These are phyloP conservation scores for Drosophila bifasciata DNA, from an alignment of 1,140 invertebrate genomes.

Conservation along the genomic window DNA sequence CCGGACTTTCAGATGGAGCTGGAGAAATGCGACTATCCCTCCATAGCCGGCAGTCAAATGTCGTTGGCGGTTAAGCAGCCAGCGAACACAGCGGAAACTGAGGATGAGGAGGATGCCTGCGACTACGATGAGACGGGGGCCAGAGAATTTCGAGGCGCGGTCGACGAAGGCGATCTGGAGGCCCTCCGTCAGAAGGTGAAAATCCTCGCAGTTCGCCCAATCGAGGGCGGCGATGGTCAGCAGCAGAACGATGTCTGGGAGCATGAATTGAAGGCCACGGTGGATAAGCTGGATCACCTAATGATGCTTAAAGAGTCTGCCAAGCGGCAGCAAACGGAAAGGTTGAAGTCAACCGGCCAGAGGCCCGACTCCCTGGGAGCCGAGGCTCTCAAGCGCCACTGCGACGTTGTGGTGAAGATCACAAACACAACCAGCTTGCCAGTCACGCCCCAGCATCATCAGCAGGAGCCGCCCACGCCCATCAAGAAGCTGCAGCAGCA, in stretches of 20 bases:
- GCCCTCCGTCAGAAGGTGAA: slow-evolving; percentile 86
- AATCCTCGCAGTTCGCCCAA: slow-evolving; percentile 86
- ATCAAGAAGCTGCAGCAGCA: slow-evolving; percentile 79
- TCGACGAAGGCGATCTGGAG: slow-evolving; percentile 74
- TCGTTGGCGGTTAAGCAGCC: slow-evolving; percentile 54
- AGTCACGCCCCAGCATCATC: slow-evolving; percentile 67
- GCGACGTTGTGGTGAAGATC: slow-evolving; percentile 51
- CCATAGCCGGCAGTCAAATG: slow-evolving; percentile 79
- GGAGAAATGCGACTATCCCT: slow-evolving; percentile 80
- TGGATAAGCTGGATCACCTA: slow-evolving; percentile 88
- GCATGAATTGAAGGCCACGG: slow-evolving; percentile 87
- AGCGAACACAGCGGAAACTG: slow-evolving; percentile 43
- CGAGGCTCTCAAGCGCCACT: slow-evolving; percentile 67
- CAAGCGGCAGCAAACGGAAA: slow-evolving; percentile 52
- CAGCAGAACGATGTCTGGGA: slow-evolving; percentile 87
- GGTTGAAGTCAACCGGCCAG: slow-evolving; percentile 47
- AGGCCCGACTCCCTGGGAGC: slow-evolving; percentile 75
- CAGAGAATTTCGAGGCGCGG: slow-evolving; percentile 63
- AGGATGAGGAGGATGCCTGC: slow-evolving; percentile 83
- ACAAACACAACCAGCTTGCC: slow-evolving; percentile 63
- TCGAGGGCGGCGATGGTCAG: slow-evolving; percentile 86
- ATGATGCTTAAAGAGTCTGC: slow-evolving; percentile 86
- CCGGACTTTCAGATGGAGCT: slow-evolving; percentile 73
- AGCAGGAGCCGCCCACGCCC: slow-evolving; percentile 40
- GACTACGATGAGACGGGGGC: slow-evolving; percentile 67